Conservation (phyloP, 92 coral and sea anemone genomes). For the Porites lobata region DNA sequence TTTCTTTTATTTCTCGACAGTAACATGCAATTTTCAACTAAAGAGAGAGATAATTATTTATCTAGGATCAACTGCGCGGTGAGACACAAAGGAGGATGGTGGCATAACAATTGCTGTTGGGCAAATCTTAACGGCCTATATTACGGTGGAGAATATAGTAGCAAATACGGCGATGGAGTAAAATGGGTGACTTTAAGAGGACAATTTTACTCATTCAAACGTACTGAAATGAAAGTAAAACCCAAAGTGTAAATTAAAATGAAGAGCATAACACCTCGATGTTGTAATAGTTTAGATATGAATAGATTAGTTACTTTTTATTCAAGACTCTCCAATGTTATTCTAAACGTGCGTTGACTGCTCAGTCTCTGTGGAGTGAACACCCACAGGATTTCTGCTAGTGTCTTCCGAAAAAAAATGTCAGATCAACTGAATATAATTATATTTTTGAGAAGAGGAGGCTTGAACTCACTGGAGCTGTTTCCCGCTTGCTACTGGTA, state of each 20-base stretch:
- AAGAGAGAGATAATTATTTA: neutral
- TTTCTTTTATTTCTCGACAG: neutral
- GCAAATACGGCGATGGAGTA: neutral
- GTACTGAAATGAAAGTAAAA: constrained; percentile 8
- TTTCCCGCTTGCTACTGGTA: too few relatives aligned
- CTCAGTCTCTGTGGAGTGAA: too few relatives aligned
- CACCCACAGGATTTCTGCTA: too few relatives aligned
- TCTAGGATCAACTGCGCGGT: neutral
- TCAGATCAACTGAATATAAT: too few relatives aligned
- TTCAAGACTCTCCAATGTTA: too few relatives aligned
- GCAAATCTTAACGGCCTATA: neutral
- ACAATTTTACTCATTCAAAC: neutral
- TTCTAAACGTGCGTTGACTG: too few relatives aligned
- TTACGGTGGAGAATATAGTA: neutral
- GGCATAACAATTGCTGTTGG: neutral
- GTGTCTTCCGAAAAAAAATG: too few relatives aligned
- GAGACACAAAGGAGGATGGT: neutral
- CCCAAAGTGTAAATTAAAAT: neutral
- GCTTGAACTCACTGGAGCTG: too few relatives aligned
- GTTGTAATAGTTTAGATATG: too few relatives aligned
- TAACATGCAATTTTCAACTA: neutral
- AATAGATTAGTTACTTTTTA: too few relatives aligned
- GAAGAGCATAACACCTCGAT: too few relatives aligned
- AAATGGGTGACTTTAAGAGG: neutral
- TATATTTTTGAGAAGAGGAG: too few relatives aligned